Base-by-base conservation (phyloP, 2,797 vertebrate species). In the Toxotes lorentzi region DNA sequence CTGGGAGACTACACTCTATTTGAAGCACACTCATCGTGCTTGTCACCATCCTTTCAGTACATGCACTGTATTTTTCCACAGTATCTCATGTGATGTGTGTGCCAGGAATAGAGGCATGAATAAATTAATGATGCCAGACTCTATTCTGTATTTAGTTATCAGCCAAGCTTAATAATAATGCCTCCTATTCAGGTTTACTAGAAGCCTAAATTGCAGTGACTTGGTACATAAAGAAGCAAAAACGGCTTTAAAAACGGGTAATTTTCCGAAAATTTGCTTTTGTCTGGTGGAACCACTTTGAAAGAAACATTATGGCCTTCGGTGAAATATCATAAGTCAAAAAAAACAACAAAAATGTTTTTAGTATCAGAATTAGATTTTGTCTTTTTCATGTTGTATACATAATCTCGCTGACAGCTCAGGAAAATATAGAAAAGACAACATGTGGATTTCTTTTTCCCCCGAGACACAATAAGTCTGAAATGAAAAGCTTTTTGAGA, bases 11-110 rank as follows among this genome's bases (percentile, higher is more conserved):
- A 68, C 75, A 65, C 73, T 81, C 69, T 75, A 83, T 90, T 81
- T 90, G 84, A 89, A 87, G 88, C 69, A 65, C 70, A 79, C 83
- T 81, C 77, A 83, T 80, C 76, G 59, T 50, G 70, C 81, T 80
- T 85, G 83, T 81, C 88, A 81, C 77, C 66, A 47, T 70, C 79
- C 71, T 85, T 81, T 78, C 65, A 65, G 69, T 76, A 61, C 60
- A 82, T 66, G 79, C 63, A 78, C 76, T 76, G 60, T 72, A 35
- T 78, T 85, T 85, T 79, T 84, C 67, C 59, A 53, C 75, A 60
- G 53, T 64, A 72, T 78, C 81, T 83, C 69, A 63, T 86, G 81
- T 84, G 79, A 83, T 79, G 73, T 61, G 75, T 70, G 58, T 70
- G 63, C 68, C 61, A 79, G 61, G 78, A 88, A 86, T 88, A 83